Conservation (phyloP, 92 coral and sea anemone species). For the Epizoanthus stellaris region DNA sequence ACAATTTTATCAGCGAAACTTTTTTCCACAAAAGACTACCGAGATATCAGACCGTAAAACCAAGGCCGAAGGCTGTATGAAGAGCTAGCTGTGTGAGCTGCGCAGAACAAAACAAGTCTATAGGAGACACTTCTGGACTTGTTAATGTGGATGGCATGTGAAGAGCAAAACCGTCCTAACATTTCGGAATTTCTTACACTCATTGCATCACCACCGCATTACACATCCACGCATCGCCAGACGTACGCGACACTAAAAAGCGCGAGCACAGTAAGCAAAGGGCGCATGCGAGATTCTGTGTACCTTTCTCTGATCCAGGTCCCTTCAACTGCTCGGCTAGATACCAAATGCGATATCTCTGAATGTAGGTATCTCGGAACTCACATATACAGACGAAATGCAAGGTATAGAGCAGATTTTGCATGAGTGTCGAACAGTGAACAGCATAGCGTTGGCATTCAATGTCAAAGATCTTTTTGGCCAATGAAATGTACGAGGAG, state of each 20-base stretch:
- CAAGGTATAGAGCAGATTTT: background rate
- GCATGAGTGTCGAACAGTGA: too few species aligned
- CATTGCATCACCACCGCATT: slow-evolving; percentile 31
- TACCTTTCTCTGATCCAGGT: slow-evolving; percentile 34
- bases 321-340: background rate
- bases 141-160: background rate
- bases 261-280: background rate
- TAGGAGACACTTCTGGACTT: background rate
- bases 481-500: too few species aligned
- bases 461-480: too few species aligned
- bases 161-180: background rate
- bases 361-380: slow-evolving; percentile 34
- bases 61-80: background rate
- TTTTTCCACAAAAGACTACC: background rate
- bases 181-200: slow-evolving; percentile 30
- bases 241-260: background rate
- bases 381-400: background rate
- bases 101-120: background rate
- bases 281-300: slow-evolving; percentile 17
- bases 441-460: too few species aligned
- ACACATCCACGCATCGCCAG: background rate
- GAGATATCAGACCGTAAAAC: background rate
- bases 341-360: background rate
- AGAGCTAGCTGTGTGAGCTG: background rate
- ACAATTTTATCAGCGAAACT: background rate